phyloP scores from a whole-genome alignment of 1,140 invertebrate species.

The Phymastichus coffea region DNA sequence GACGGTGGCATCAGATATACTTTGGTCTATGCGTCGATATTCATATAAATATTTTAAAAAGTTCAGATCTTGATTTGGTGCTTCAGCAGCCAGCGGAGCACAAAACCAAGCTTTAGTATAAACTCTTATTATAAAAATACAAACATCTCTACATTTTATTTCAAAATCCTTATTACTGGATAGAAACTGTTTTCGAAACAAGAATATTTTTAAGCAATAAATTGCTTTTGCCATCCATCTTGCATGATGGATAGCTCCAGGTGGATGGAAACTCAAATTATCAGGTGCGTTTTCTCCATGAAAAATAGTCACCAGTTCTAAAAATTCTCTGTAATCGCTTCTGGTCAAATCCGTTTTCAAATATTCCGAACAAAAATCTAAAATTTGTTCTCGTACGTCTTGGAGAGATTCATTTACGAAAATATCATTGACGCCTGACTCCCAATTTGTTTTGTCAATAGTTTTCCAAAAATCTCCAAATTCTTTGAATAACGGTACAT shows the following conservation, averaged over 20 bases:
- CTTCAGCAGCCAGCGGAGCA: constrained; percentile 21
- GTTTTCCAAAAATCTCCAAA: too few species aligned
- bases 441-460: too few species aligned
- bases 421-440: neutral
- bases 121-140: too few species aligned
- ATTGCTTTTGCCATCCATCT: constrained; percentile 50
- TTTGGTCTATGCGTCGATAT: constrained; percentile 23
- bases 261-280: constrained; percentile 30
- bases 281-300: constrained; percentile 29
- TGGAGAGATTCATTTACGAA: too few species aligned
- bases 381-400: neutral
- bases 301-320: constrained; percentile 32
- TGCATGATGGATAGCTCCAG: constrained; percentile 43
- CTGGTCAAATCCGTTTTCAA: constrained; percentile 15
- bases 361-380: neutral
- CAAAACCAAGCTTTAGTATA: too few species aligned
- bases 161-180: too few species aligned
- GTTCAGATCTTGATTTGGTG: constrained; percentile 32
- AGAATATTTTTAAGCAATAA: constrained; percentile 47
- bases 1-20: constrained; percentile 14
- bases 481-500: too few species aligned
- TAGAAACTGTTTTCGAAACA: constrained; percentile 43
- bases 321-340: constrained; percentile 37
- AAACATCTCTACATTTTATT: too few species aligned
- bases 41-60: constrained; percentile 29